Evolutionary conservation across 2,113 vertebrate genomes (phyloP), one percentile per base, ranked within the genome.

Genomic region (Clarias macrocephalus): DNA sequence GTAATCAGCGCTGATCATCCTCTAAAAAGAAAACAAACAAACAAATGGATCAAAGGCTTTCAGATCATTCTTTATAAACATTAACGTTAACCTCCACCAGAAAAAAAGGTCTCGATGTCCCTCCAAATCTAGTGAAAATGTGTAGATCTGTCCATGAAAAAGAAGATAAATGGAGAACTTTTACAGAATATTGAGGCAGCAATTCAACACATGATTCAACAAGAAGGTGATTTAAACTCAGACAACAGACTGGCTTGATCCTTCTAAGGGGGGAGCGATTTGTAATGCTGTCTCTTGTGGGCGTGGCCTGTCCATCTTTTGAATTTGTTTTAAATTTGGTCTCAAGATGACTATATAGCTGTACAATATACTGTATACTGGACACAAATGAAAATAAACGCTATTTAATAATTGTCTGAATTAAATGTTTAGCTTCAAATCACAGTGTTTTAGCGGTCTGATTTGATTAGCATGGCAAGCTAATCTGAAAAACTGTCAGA

Each of bases 1-100:
- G 88, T 91, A 85, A 90, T 60, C 52, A 56, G 62, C 91, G 87
- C 87, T 90, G 90, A 89, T 90, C 91, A 91, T 88, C 90, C 89
- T 92, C 91, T 85, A 33, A 37, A 13, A 86, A 82, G 3, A 3
- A 86, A 7, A 21, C 56, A 70, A 2, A 15, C 16, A 28, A 54
- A 28, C 5, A 68, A 33, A 73, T 1, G 10, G 21, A 75, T 48
- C 5, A 76, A n/a, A 77, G 23, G 48, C 23, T 52, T 52, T 56
- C 48, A 77, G 13, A 7, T 15, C 48, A n/a, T 56, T 37, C 48
- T 56, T 76, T 52, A 28, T 42, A 12, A 48, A 37, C 6, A 25
- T 72, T 18, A 10, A 37, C 30, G 3, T 37, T 19, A 37, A 37
- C 68, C 30, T 72, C 33, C 18, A 72, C 2, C 16, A 10, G n/a